A percentile compares a stretch with the other conserved stretches of the same genome.
phyloP scores from a whole-genome alignment of 1,140 invertebrate genomes.

The Anastrepha obliqua region DNA sequence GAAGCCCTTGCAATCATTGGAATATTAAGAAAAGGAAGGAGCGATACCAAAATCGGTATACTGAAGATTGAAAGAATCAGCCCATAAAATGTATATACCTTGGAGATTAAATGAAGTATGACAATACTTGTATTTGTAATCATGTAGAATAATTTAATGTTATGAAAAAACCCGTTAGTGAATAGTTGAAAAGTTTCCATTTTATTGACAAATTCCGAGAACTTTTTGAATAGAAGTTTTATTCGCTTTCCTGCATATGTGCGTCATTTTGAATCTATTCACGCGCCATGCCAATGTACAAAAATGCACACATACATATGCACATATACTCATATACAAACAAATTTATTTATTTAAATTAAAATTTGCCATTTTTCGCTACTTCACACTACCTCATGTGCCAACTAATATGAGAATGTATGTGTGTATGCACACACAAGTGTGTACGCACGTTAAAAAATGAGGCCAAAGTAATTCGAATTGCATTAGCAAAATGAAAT shows the following conservation, averaged over 20 bases:
- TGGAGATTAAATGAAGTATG: too few relatives aligned
- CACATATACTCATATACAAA: background rate
- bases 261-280: background rate
- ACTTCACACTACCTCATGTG: background rate
- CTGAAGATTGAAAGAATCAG: too few relatives aligned
- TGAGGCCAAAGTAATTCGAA: constrained; percentile 49
- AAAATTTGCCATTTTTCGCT: constrained; percentile 11
- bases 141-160: too few relatives aligned
- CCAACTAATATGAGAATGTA: background rate
- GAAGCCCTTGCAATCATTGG: too few relatives aligned
- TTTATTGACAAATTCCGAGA: background rate
- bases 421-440: background rate
- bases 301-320: background rate
- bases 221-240: background rate
- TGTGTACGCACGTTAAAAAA: constrained; percentile 20
- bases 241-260: too few relatives aligned
- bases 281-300: background rate
- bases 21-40: too few relatives aligned
- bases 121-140: too few relatives aligned
- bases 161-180: too few relatives aligned
- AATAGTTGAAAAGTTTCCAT: too few relatives aligned
- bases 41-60: too few relatives aligned
- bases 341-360: background rate
- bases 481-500: constrained; percentile 50
- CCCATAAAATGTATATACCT: too few relatives aligned